Evolutionary conservation across 2,797 vertebrate species (phyloP), one percentile per base, ranked within the genome.

Genomic region (Coregonus ussuriensis): DNA sequence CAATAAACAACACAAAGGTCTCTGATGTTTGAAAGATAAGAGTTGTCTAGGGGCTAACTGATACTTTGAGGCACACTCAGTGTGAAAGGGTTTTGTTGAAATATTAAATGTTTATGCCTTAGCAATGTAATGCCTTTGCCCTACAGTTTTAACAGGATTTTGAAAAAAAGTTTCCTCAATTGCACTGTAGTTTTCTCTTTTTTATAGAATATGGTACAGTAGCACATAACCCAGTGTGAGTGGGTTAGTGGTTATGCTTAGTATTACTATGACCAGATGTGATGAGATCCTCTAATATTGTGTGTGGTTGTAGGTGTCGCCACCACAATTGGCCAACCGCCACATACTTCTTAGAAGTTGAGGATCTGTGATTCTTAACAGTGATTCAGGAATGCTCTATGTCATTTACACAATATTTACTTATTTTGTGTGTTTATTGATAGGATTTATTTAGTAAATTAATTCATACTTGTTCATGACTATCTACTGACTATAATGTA

Each of bases 41-140:
- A 73, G 74, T 67, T 41, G 25, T 63, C 62, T 74, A 62, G 68
- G 15, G 74, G 53, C 63, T 71, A 18, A 29, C 73, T 68, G 0
- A 1, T 4, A 68, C 63, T 87, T 78, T 83, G 65, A 79, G 68
- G 82, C 51, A 68, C 62, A 4, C 18, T 21, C 1, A 74, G 72
- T 59, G 25, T 53, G 71, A 79, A 51, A 51, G 4, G 51, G 62
- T 67, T 68, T 29, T 53, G 52, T 83, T 82, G 70, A 75, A 81
- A 85, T 78, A 83, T 77, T 79, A 41, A 41, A 41, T 41, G 6
- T 41, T 51, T 81, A 84, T 54, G 31, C 51, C 15, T 16, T 41
- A 16, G 47, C n/a, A 59, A 18, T 21, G 18, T 25, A 63, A 21
- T n/a, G n/a, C 35, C 11, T 41, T 21, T 47, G 37, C 16, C 35